Conservation (phyloP, 2,888 invertebrate species). For the Heliothis peltigera region DNA sequence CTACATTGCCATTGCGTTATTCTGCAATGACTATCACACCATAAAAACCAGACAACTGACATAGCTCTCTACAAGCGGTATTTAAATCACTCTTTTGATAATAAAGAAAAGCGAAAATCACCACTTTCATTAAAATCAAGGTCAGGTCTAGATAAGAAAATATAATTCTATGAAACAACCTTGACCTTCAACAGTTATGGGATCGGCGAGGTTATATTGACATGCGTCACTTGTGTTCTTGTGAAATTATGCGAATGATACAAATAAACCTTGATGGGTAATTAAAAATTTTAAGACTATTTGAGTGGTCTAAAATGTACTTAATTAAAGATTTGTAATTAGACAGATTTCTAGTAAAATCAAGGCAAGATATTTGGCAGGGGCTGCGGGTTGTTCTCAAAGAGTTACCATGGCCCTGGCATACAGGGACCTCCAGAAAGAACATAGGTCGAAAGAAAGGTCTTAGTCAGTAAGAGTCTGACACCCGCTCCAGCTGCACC, state of each 20-base stretch:
- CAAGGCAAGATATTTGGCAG: too few relatives aligned
- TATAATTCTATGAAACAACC: constrained; percentile 10
- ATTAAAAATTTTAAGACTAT: constrained; percentile 31
- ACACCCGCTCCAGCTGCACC: too few relatives aligned
- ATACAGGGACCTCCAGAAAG: too few relatives aligned
- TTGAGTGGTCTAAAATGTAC: background rate
- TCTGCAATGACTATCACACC: background rate
- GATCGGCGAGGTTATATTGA: constrained; percentile 26
- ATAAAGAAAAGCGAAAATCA: constrained; percentile 3
- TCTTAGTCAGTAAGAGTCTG: too few relatives aligned
- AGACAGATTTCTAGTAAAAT: too few relatives aligned
- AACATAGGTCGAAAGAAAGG: too few relatives aligned
- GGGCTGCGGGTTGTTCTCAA: too few relatives aligned
- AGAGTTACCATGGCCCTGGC: too few relatives aligned
- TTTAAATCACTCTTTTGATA: background rate
- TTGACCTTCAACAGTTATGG: constrained; percentile 45
- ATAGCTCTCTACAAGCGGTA: background rate
- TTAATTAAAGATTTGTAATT: too few relatives aligned
- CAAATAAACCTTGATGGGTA: constrained; percentile 39
- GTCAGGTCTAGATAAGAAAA: constrained; percentile 3
- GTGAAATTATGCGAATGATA: constrained; percentile 44
- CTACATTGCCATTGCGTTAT: constrained; percentile 2
- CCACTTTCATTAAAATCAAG: constrained; percentile 28
- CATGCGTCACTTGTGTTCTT: constrained; percentile 46
- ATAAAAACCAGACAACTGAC: background rate